phyloP scores from a whole-genome alignment of 2,888 invertebrate species.

The Syrphus vitripennis region DNA sequence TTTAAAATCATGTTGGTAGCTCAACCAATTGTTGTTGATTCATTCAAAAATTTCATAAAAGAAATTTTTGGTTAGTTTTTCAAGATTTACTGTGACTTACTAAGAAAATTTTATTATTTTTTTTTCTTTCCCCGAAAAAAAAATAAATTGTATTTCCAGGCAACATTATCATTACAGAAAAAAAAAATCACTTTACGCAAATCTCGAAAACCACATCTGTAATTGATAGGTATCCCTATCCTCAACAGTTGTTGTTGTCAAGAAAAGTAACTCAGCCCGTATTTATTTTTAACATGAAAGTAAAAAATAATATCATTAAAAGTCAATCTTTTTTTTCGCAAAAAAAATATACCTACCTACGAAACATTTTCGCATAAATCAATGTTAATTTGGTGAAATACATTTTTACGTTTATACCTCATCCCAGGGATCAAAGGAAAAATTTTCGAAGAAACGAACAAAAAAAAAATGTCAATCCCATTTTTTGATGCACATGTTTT shows the following conservation, averaged over 20 bases:
- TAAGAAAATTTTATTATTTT: no score
- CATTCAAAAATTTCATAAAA: no score
- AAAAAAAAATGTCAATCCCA: background rate
- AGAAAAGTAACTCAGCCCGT: background rate
- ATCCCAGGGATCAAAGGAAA: background rate
- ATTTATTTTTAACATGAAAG: background rate
- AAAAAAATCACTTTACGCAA: background rate
- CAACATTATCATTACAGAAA: background rate
- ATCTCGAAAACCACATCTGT: background rate
- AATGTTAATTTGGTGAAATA: conserved; percentile 13
- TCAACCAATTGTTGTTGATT: no score
- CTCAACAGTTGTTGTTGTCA: background rate
- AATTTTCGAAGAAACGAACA: background rate
- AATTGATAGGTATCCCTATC: background rate
- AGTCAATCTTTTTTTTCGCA: background rate
- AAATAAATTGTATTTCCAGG: background rate
- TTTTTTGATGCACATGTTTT: background rate
- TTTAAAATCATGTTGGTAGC: no score
- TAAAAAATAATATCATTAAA: background rate
- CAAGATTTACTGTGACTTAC: no score
- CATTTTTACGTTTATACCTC: background rate
- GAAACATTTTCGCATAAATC: conserved; percentile 3
- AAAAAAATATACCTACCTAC: no score
- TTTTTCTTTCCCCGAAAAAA: no score
- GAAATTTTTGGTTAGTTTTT: no score